Evolutionary conservation across 1,140 invertebrate genomes (phyloP), one percentile per base, ranked within the genome.

Genomic region (Panulirus ornatus): DNA sequence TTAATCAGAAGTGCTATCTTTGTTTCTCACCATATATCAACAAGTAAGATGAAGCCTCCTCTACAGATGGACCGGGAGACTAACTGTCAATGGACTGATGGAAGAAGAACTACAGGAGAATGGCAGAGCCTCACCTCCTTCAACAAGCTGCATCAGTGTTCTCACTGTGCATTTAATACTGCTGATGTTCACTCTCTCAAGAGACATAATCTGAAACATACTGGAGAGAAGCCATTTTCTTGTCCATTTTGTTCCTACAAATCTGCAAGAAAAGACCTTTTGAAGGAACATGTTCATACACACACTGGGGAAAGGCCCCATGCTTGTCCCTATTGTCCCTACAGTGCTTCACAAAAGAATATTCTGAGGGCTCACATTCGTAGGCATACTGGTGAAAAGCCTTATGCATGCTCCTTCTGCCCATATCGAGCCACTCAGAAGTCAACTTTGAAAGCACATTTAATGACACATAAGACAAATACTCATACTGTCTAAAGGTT

Each of bases 311-410:
- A 95, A 90, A 93, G 93, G 87, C 94, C 95, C 5, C 91, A 92
- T 76, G 71, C 86, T 34, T 92, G 92, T 51, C 84, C 86, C 2
- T 92, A 92, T 58, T 95, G 95, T 91, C 94, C 94, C 91, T 94
- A 95, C 92, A 94, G 94, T 6, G 95, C 95, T 92, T 95, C 94
- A 36, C 94, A 94, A 14, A 95, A 95, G 73, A 94, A 98, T 88
- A 95, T 96, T 87, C 96, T 95, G 94, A 96, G 94, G 96, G 97
- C 95, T 95, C 97, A 94, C 95, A 95, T 88, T 54, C 54, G 76
- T 30, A 71, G 38, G 9, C 85, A 88, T 51, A 88, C 85, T 34
- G 76, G 85, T 3, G 76, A 81, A 27, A 88, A 88, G n/a, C 85
- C 85, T 30, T 88, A 88, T 66, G 30, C 54, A 30, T 87, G 84